These are phyloP conservation scores for Phymatocera aterrima DNA, from an alignment of 2,888 invertebrate genomes.

Conservation along the genomic window DNA sequence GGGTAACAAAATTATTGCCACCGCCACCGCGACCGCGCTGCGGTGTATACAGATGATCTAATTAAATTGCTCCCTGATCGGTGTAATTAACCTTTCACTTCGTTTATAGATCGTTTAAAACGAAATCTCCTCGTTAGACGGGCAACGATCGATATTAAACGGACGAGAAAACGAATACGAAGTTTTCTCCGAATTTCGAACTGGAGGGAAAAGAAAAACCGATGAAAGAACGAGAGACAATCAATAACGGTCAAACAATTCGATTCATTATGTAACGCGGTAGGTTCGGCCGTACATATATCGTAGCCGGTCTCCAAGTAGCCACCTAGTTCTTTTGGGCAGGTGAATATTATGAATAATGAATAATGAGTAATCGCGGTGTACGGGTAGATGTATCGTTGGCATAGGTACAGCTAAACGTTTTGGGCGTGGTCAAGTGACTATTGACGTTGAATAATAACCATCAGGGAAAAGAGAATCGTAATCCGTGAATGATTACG, in stretches of 20 bases:
- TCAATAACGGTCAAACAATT: too few relatives aligned
- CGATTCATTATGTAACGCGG: too few relatives aligned
- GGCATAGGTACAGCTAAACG: slow-evolving; percentile 15
- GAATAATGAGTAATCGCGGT: neutral
- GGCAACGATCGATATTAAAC: too few relatives aligned
- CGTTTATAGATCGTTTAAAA: too few relatives aligned
- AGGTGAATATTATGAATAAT: slow-evolving; percentile 45
- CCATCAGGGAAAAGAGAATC: slow-evolving; percentile 3
- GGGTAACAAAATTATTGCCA: slow-evolving; percentile 10
- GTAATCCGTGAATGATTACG: slow-evolving; percentile 41
- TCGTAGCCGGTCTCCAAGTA: too few relatives aligned
- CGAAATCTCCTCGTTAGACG: too few relatives aligned
- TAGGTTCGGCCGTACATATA: too few relatives aligned
- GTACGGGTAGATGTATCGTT: too few relatives aligned
- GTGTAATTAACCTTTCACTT: neutral
- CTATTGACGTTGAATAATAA: slow-evolving; percentile 41
- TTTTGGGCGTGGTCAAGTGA: slow-evolving; percentile 25
- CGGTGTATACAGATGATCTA: slow-evolving; percentile 1
- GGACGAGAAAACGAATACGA: neutral
- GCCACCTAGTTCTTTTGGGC: neutral
- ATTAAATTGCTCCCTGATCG: neutral
- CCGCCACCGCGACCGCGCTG: too few relatives aligned
- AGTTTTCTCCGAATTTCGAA: too few relatives aligned
- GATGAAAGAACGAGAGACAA: neutral
- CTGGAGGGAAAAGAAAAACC: neutral